phyloP scores from a whole-genome alignment of 2,113 vertebrate genomes.

The Caranx ignobilis region DNA sequence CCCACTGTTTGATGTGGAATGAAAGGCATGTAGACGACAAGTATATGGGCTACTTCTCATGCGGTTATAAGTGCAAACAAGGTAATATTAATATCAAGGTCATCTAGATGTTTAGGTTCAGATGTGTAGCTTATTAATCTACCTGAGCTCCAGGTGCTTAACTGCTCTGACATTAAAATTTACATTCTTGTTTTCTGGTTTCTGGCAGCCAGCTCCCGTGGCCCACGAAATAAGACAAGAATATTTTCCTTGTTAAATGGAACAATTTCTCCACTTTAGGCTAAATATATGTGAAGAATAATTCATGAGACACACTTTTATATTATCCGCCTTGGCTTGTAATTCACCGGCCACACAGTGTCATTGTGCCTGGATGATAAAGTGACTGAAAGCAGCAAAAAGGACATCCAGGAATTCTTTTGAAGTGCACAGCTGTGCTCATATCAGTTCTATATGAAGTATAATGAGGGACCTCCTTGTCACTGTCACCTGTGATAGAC shows the following conservation, averaged over 20 bases:
- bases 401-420: conserved; percentile 58
- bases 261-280: conserved; percentile 58
- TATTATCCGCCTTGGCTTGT: conserved; percentile 40
- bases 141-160: conserved; percentile 28
- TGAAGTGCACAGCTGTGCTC: conserved; percentile 58
- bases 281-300: conserved; percentile 66
- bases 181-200: conserved; percentile 20
- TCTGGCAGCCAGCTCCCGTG: neutral
- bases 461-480: conserved; percentile 72
- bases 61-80: neutral
- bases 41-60: neutral
- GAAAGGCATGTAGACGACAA: neutral
- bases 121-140: conserved; percentile 28
- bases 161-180: conserved; percentile 37
- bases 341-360: conserved; percentile 59
- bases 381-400: conserved; percentile 54
- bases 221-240: conserved; percentile 17
- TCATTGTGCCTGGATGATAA: conserved; percentile 60
- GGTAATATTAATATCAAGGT: conserved; percentile 30
- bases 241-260: conserved; percentile 56
- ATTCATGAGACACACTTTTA: conserved; percentile 64
- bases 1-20: conserved; percentile 2
- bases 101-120: conserved; percentile 31
- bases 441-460: conserved; percentile 52
- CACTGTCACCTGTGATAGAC: conserved; percentile 70